Evolutionary conservation across 2,797 vertebrate species (phyloP).

Genomic region (Manis javanica): DNA sequence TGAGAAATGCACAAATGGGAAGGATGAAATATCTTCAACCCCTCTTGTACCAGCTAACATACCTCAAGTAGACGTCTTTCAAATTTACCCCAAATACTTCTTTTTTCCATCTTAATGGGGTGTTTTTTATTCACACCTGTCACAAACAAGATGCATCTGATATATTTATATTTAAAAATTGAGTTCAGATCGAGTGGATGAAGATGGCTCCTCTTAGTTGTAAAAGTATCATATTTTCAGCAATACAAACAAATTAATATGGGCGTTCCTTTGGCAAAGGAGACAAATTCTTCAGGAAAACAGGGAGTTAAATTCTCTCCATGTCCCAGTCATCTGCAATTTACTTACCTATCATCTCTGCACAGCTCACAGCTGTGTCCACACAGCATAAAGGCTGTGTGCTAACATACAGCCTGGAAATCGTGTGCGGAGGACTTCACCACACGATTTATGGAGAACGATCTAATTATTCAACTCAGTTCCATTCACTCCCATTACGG

Average conservation of each 20-base stretch:
- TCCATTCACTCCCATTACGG: slow-evolving; percentile 82
- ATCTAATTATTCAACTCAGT: slow-evolving; percentile 85
- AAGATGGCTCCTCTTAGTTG: slow-evolving; percentile 62
- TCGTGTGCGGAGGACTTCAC: slow-evolving; percentile 80
- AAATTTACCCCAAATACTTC: not conserved
- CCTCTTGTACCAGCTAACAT: not conserved
- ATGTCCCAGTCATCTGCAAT: slow-evolving; percentile 62
- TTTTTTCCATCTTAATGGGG: not conserved
- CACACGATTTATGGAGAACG: slow-evolving; percentile 85
- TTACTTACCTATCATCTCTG: slow-evolving; percentile 70
- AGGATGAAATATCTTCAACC: not conserved
- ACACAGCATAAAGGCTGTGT: slow-evolving; percentile 72
- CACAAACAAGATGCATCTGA: not conserved
- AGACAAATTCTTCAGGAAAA: slow-evolving; percentile 43
- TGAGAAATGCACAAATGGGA: not conserved
- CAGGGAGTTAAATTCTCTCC: slow-evolving; percentile 48
- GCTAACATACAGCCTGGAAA: slow-evolving; percentile 80
- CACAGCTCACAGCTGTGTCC: slow-evolving; percentile 67
- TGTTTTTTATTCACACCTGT: not conserved
- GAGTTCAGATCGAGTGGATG: slow-evolving; percentile 64
- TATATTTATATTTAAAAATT: slow-evolving; percentile 25
- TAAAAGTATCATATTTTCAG: slow-evolving; percentile 60
- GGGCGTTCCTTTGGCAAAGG: slow-evolving; percentile 60
- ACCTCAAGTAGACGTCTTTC: not conserved
- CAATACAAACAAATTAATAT: slow-evolving; percentile 61